Conservation (phyloP, 2,113 vertebrate species). For the Neofelis nebulosa region DNA sequence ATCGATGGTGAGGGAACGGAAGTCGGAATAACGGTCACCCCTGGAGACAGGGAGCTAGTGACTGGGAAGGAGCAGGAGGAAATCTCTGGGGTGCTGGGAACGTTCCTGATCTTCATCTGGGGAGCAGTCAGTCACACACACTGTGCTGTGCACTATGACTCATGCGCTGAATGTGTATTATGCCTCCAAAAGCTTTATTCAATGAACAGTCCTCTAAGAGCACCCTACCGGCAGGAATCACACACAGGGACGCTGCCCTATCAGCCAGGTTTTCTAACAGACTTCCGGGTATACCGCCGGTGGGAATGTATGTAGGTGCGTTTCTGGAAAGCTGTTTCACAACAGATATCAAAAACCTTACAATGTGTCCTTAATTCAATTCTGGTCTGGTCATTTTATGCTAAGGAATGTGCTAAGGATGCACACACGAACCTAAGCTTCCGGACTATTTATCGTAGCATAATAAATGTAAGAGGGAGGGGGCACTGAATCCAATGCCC, state of each 20-base stretch:
- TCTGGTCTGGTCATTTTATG: not conserved
- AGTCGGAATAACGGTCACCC: not conserved
- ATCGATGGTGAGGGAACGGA: not conserved
- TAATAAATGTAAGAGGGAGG: not conserved
- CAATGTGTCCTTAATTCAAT: not conserved
- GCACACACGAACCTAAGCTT: not conserved
- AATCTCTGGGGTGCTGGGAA: not conserved
- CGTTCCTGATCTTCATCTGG: not conserved
- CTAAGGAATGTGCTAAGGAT: not conserved
- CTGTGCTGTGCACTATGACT: not conserved
- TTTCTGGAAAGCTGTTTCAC: not conserved
- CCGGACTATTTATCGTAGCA: not conserved
- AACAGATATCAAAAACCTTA: not conserved
- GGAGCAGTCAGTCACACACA: too few species aligned
- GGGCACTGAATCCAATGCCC: not conserved
- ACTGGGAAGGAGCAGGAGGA: not conserved
- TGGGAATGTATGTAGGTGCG: rapidly evolving
- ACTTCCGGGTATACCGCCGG: too few species aligned
- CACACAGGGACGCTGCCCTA: not conserved
- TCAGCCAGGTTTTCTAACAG: not conserved
- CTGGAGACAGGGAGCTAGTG: not conserved
- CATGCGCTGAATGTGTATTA: rapidly evolving
- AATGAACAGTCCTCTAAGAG: not conserved
- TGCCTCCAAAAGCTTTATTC: not conserved
- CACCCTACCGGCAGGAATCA: too few species aligned